Evolutionary conservation across 2,888 invertebrate species (phyloP).

Genomic region (Pseudococcus jackbeardsleyi): DNA sequence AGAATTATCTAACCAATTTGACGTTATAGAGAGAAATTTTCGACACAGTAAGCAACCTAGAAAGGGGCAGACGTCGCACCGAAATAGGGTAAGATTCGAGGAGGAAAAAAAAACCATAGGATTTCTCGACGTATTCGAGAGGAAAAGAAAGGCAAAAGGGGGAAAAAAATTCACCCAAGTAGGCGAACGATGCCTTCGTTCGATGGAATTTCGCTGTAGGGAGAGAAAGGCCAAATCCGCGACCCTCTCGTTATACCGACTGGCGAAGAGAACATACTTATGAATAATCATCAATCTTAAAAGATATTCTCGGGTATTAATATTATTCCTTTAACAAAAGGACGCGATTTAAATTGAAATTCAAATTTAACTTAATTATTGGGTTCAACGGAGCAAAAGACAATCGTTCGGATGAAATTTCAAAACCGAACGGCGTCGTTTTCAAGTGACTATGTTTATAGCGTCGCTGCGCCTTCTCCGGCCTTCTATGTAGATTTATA

Average conservation of each 20-base stretch:
- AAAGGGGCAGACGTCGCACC: background rate
- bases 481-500: background rate
- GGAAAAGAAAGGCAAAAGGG: background rate
- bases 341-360: conserved; percentile 58
- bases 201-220: background rate
- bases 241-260: conserved; percentile 29
- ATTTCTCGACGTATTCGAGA: background rate
- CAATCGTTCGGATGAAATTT: conserved; percentile 46
- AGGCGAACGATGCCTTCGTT: background rate
- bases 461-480: background rate
- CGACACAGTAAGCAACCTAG: background rate
- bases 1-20: conserved; percentile 50
- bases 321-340: conserved; percentile 54
- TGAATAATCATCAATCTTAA: conserved; percentile 55
- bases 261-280: conserved; percentile 49
- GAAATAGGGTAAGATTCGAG: background rate
- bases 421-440: conserved; percentile 37
- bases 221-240: background rate
- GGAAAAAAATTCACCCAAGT: background rate
- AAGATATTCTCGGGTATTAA: conserved; percentile 50
- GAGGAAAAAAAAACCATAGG: background rate
- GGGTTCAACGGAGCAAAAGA: conserved; percentile 51
- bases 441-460: conserved; percentile 5
- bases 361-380: conserved; percentile 58
- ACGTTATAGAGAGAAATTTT: conserved; percentile 19